Conservation (phyloP, 2,113 vertebrate species). For the Pteropus alecto region DNA sequence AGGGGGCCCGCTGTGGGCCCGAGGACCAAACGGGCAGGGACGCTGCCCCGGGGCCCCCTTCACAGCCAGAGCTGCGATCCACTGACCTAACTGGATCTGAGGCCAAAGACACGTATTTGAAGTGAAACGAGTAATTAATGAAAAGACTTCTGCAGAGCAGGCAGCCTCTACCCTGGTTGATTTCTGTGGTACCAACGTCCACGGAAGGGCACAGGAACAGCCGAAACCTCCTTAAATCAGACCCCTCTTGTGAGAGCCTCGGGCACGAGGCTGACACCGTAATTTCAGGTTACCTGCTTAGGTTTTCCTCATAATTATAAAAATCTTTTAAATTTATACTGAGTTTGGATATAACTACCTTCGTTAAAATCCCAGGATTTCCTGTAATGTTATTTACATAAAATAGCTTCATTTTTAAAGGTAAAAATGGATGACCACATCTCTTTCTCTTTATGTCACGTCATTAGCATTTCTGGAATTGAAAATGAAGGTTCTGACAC, state of each 20-base stretch:
- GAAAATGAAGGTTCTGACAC: background rate
- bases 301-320: background rate
- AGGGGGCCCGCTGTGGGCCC: background rate
- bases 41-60: background rate
- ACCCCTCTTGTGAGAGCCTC: background rate
- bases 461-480: background rate
- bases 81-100: background rate
- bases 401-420: background rate
- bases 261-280: background rate
- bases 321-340: background rate
- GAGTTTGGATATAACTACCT: background rate
- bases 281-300: background rate
- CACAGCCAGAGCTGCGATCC: background rate
- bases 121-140: background rate
- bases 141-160: background rate
- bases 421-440: background rate
- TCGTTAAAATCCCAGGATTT: slow-evolving; percentile 19
- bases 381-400: background rate
- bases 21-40: background rate
- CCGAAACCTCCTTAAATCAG: background rate
- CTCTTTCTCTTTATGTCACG: background rate
- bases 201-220: background rate
- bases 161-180: background rate
- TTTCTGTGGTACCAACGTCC: background rate
- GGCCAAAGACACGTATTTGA: background rate